These are phyloP conservation scores for Parazoanthus atlanticus DNA, from an alignment of 92 coral and sea anemone genomes.

Conservation along the genomic window DNA sequence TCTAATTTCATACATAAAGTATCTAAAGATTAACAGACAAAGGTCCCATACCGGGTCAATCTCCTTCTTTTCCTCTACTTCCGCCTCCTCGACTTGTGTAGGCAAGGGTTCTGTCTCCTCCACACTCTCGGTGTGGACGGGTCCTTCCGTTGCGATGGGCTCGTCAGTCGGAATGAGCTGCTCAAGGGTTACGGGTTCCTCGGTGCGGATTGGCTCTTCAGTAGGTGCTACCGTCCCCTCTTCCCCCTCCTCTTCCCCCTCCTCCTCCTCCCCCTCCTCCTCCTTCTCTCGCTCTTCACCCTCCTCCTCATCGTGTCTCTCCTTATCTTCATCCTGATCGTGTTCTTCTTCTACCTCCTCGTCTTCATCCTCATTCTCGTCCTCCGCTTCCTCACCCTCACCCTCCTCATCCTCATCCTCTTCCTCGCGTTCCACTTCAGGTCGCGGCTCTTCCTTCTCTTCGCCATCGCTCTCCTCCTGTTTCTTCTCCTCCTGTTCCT, in stretches of 20 bases:
- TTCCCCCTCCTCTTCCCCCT: neutral
- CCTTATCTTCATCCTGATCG: neutral
- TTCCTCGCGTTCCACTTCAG: neutral
- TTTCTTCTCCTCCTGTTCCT: neutral
- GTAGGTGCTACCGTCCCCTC: neutral
- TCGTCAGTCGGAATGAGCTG: neutral
- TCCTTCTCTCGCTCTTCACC: neutral
- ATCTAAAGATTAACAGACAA: neutral
- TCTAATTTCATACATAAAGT: too few species aligned
- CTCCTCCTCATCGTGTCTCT: neutral
- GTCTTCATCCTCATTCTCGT: neutral
- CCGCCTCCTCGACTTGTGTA: neutral
- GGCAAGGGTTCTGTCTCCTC: neutral
- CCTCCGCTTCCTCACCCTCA: neutral
- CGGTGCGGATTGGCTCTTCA: neutral
- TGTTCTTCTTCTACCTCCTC: neutral
- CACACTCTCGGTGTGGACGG: neutral
- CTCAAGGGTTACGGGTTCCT: neutral
- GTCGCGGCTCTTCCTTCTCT: neutral
- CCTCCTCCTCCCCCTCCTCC: neutral
- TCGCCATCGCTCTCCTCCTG: neutral
- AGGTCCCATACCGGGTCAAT: neutral
- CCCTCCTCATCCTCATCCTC: neutral
- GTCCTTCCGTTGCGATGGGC: neutral
- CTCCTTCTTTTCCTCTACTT: neutral